Base-by-base conservation (phyloP, 92 coral and sea anemone genomes). In the Virgularia gustaviana region DNA sequence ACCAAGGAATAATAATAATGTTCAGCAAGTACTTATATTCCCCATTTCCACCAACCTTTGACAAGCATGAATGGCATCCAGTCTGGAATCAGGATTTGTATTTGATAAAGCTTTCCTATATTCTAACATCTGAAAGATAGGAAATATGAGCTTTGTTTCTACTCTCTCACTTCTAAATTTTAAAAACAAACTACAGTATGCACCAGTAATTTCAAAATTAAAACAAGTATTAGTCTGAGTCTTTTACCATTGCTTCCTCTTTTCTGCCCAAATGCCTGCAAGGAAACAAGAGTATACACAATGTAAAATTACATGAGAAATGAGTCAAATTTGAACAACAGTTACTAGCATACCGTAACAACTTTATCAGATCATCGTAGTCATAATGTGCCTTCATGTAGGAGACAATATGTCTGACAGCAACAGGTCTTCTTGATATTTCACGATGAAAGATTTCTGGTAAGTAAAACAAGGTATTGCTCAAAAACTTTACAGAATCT, bases 211-310 rank as follows among this genome's bases (percentile, higher is more conserved):
- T 58, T 57, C 32, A 15, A 16, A 36, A 9, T 57, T 45, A 5
- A 30, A 2, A 5, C 18, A 16, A 31, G 13, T 1, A 56, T 16
- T 49, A 13, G 9, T 20, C 43, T 19, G 52, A 74, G 41, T 51
- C 79, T 85, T n/a, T n/a, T 72, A 91, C 97, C 36, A 88, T 88
- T 19, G 95, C 97, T 13, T 91, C 90, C 75, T 91, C 97, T 6
- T 83, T 79, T 72, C 80, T 84, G 39, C 87, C 87, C 68, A 88
- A 84, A 31, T 77, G 72, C 49, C 97, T 91, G 74, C 35, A 70
- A 80, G 9, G 16, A 16, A 75, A 79, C 70, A 51, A 36, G 29
- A 33, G 22, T n/a, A n/a, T n/a, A 6, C 29, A 36, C 15, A 15
- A 28, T 0, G 30, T 6, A 76, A 56, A 45, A 62, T n/a, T n/a